These are phyloP conservation scores for Oscheius sp. DNA, from an alignment of 2,888 invertebrate genomes.

Conservation along the genomic window DNA sequence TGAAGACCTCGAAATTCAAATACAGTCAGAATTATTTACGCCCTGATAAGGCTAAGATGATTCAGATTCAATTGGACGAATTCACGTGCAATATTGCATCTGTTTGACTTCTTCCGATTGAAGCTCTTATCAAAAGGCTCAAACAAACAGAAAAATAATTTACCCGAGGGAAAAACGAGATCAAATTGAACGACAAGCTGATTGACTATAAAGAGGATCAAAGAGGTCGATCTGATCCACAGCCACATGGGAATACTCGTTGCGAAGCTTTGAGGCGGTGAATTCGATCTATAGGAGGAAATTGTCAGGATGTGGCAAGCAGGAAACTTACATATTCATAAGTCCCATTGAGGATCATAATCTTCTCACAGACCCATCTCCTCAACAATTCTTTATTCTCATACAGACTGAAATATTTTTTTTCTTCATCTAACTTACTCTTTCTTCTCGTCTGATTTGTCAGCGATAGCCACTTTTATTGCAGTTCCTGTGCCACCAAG, in stretches of 20 bases:
- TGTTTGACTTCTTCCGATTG: too few species aligned
- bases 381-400: not conserved
- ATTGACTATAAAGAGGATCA: conserved; percentile 38
- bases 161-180: conserved; percentile 15
- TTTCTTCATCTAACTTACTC: conserved; percentile 26
- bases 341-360: conserved; percentile 23
- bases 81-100: too few species aligned
- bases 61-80: too few species aligned
- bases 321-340: conserved; percentile 25
- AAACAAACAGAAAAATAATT: not conserved
- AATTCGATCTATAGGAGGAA: conserved; percentile 46
- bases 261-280: conserved; percentile 44
- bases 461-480: conserved; percentile 34
- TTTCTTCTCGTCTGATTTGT: conserved; percentile 13
- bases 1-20: too few species aligned
- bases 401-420: conserved; percentile 14
- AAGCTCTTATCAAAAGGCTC: not conserved
- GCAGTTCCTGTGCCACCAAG: conserved; percentile 35
- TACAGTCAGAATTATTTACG: too few species aligned
- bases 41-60: too few species aligned
- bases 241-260: conserved; percentile 50
- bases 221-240: conserved; percentile 60
- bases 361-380: conserved; percentile 25
- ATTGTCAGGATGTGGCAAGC: not conserved
- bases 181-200: conserved; percentile 19